Conservation (phyloP, 2,797 vertebrate genomes). For the Molossus molossus region DNA sequence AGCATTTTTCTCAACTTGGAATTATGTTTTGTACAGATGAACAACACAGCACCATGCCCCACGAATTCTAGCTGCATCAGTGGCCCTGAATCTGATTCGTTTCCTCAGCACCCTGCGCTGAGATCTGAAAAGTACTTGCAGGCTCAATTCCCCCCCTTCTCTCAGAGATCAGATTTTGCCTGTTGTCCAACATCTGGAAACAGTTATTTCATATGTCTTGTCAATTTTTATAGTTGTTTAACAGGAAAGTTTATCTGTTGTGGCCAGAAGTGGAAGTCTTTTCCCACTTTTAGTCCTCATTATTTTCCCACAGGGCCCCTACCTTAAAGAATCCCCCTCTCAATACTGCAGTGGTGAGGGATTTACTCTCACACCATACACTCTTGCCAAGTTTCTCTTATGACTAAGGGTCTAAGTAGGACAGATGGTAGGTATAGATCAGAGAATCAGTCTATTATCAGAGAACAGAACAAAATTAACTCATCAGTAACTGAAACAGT, state of each 20-base stretch:
- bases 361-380: not conserved
- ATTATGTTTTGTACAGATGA: slow-evolving; percentile 58
- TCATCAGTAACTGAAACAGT: not conserved
- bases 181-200: slow-evolving; percentile 34
- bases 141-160: slow-evolving; percentile 19
- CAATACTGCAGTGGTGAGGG: not conserved
- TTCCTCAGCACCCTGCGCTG: not conserved
- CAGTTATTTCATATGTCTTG: slow-evolving; percentile 56
- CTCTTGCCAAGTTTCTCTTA: slow-evolving; percentile 51
- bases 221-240: slow-evolving; percentile 59
- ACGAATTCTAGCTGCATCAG: slow-evolving; percentile 36
- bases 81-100: slow-evolving; percentile 39
- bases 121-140: slow-evolving; percentile 7
- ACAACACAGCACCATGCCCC: not conserved
- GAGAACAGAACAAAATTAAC: not conserved
- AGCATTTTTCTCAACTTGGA: slow-evolving; percentile 50
- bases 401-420: not conserved
- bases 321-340: not conserved
- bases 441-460: slow-evolving; percentile 22
- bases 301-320: not conserved
- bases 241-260: slow-evolving; percentile 17
- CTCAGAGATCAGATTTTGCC: slow-evolving; percentile 48
- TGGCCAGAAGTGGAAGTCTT: slow-evolving; percentile 48
- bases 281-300: not conserved
- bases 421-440: not conserved